Conservation (phyloP, 2,797 vertebrate species). For the Triplophysa yarkandensis region DNA sequence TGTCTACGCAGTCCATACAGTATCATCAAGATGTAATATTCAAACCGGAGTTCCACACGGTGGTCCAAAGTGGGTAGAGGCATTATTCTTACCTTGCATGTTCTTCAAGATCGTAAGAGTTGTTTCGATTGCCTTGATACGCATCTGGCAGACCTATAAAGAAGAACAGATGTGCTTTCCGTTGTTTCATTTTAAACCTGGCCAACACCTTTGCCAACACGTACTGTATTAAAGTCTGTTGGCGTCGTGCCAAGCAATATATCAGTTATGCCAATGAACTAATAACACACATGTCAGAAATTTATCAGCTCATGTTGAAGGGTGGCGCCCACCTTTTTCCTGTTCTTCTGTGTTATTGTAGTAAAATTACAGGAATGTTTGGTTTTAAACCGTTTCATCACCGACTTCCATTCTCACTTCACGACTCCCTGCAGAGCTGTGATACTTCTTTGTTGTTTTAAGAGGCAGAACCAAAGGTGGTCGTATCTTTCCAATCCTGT, state of each 20-base stretch:
- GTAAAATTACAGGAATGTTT: slow-evolving; percentile 25
- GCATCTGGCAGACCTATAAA: slow-evolving; percentile 61
- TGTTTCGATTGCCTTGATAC: slow-evolving; percentile 54
- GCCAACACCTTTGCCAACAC: slow-evolving; percentile 20
- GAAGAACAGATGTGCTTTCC: slow-evolving; percentile 47
- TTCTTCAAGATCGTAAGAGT: slow-evolving; percentile 45
- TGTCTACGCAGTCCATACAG: slow-evolving; percentile 25
- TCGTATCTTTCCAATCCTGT: slow-evolving; percentile 30
- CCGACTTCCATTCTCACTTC: slow-evolving; percentile 26
- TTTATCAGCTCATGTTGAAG: slow-evolving; percentile 31
- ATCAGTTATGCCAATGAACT: slow-evolving; percentile 35
- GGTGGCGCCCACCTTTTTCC: slow-evolving; percentile 20
- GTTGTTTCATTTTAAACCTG: slow-evolving; percentile 46
- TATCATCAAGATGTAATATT: slow-evolving; percentile 6
- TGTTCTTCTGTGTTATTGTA: slow-evolving; percentile 13
- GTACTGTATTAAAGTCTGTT: slow-evolving; percentile 14
- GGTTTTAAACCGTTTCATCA: slow-evolving; percentile 16
- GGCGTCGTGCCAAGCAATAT: slow-evolving; percentile 20
- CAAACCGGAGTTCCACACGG: slow-evolving; percentile 35
- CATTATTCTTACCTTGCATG: slow-evolving; percentile 42
- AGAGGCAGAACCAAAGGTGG: slow-evolving; percentile 30
- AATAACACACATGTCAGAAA: slow-evolving; percentile 28
- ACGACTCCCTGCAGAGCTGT: slow-evolving; percentile 17
- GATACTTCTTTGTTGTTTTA: slow-evolving; percentile 34
- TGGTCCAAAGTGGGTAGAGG: slow-evolving; percentile 48